Conservation (phyloP, 2,888 invertebrate species). For the Scotopteryx bipunctaria region DNA sequence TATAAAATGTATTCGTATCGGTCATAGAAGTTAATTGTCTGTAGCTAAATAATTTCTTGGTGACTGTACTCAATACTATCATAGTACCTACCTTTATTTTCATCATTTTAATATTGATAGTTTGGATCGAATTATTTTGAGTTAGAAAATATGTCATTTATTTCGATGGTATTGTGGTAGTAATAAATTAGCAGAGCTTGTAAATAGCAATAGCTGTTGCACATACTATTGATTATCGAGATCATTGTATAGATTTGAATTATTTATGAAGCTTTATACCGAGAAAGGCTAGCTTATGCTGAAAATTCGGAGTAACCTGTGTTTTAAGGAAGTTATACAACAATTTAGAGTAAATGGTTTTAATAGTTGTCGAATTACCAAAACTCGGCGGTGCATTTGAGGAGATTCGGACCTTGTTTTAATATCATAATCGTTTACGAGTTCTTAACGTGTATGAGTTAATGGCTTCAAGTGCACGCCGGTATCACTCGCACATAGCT, state of each 20-base stretch:
- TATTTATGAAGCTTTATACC: constrained; percentile 44
- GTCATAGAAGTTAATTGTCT: constrained; percentile 9
- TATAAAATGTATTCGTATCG: constrained; percentile 12
- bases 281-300: constrained; percentile 37
- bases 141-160: constrained; percentile 17
- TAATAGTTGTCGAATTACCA: constrained; percentile 75
- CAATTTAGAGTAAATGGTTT: constrained; percentile 48
- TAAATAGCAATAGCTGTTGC: constrained; percentile 58
- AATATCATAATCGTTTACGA: constrained; percentile 15
- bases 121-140: constrained; percentile 14
- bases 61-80: constrained; percentile 19
- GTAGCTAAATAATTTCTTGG: constrained; percentile 14
- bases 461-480: constrained; percentile 45
- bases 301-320: constrained; percentile 44
- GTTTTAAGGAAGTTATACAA: constrained; percentile 49
- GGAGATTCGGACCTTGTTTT: constrained; percentile 30
- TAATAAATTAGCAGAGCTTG: constrained; percentile 53
- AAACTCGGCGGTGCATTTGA: constrained; percentile 54
- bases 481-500: constrained; percentile 52
- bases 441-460: constrained; percentile 2
- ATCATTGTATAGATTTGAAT: constrained; percentile 54
- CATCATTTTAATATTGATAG: constrained; percentile 12
- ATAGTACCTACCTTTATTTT: constrained; percentile 15
- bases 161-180: constrained; percentile 56
- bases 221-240: constrained; percentile 42